These are phyloP conservation scores for Telenomus remus DNA, from an alignment of 1,140 invertebrate genomes.

Conservation along the genomic window DNA sequence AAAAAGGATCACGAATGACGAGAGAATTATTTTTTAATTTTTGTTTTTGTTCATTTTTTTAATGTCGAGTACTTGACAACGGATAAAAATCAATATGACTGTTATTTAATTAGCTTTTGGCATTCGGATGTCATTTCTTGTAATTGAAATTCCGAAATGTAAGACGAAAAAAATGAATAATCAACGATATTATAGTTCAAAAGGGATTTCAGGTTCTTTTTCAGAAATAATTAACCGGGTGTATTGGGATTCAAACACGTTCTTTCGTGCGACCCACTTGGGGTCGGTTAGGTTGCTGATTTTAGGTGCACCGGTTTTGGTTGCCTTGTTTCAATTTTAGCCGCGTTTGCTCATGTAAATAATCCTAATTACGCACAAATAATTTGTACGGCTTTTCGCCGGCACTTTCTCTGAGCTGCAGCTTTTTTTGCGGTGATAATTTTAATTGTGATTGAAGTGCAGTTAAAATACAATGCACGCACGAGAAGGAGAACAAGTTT, in stretches of 20 bases:
- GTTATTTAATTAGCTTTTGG: too few relatives aligned
- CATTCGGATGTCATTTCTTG: background rate
- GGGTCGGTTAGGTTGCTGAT: constrained; percentile 21
- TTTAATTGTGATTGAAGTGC: too few relatives aligned
- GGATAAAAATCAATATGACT: too few relatives aligned
- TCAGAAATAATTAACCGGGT: background rate
- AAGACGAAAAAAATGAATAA: too few relatives aligned
- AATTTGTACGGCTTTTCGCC: background rate
- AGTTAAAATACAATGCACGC: too few relatives aligned
- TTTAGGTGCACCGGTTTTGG: constrained; percentile 25
- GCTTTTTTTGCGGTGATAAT: too few relatives aligned
- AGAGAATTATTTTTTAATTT: too few relatives aligned
- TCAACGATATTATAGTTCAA: background rate
- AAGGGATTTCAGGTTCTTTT: background rate
- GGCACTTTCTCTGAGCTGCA: too few relatives aligned
- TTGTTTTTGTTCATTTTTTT: too few relatives aligned
- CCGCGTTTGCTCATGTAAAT: constrained; percentile 3
- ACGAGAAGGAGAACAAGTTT: too few relatives aligned
- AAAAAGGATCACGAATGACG: too few relatives aligned
- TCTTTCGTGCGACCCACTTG: constrained; percentile 19
- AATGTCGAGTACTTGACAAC: too few relatives aligned
- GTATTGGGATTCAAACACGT: constrained; percentile 9
- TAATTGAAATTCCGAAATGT: background rate
- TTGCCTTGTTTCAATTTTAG: constrained; percentile 41
- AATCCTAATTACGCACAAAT: constrained; percentile 23